Evolutionary conservation across 2,888 invertebrate genomes (phyloP), one percentile per base, ranked within the genome.

Genomic region (Andrena hattorfiana): DNA sequence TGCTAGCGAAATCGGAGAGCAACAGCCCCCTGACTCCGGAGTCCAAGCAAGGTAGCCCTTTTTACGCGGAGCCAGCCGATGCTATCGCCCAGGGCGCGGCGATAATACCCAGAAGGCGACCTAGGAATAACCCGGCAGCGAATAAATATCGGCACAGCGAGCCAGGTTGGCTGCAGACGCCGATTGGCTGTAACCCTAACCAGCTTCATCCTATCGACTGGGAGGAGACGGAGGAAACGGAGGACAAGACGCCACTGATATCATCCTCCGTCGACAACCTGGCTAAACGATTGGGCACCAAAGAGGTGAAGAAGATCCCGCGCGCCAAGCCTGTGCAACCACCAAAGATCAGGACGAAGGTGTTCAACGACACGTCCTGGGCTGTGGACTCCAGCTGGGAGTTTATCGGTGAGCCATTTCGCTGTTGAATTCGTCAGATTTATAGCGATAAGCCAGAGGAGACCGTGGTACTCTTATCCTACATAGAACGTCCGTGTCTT

Each of bases 311-410:
- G 74, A 93, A 93, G 85, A 96, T 92, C 60, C 96, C 96, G 0
- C 95, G 96, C 85, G 95, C 96, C 82, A 97, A 97, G 89, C 96
- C 97, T 0, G 96, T 97, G 16, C 95, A 97, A 91, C 96, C 97
- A 1, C 97, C 97, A 0, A 95, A 95, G 86, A 95, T 97, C 87
- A 93, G 91, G 68, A 91, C 93, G 28, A 94, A 93, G 76, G 92
- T 93, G 28, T 93, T 94, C 81, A 94, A 93, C 72, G 94, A 94
- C 63, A 94, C 94, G 20, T 96, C 97, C 81, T 98, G 98, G 98
- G 96, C 97, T 85, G 96, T 98, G 81, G 98, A 98, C 94, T 97
- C 97, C 90, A 97, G 98, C 94, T 98, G 98, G 98, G 97, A 98
- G 94, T 98, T 98, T 93, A 97, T 97, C 94, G 96, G 97, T 95